Base-by-base conservation (phyloP, 1,140 invertebrate species). In the Zaprionus tsacasi region DNA sequence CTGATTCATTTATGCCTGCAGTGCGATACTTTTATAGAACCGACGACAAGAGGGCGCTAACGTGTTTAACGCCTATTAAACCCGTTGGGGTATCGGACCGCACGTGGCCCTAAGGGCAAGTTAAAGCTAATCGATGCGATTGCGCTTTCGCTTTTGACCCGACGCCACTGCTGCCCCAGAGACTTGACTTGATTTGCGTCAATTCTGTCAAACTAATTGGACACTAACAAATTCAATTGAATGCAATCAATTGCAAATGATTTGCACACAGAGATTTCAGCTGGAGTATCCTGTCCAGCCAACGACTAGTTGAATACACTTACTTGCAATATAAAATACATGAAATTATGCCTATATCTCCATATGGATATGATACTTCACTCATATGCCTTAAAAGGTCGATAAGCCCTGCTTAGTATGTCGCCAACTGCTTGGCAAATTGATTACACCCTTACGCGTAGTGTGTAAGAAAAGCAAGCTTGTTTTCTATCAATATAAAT, bases 221-320 rank as follows among this genome's bases (percentile, higher is more conserved):
- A 45, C 40, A 15, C 70, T 45, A 64, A 40, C 71, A 78, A 67
- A 70, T 68, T 79, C 56, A 86, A 81, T 85, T 55, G 68, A 81
- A 70, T 70, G 64, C 82, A 57, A 71, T 82, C 79, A 75, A 57
- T 63, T 52, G 50, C 60, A 75, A 86, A 78, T 81, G 82, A 85
- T 85, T 85, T 85, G 82, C 82, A 81, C 45, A 85, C 82, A 86
- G 21, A 38, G 82, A 85, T 85, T 75, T 76, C 64, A 7, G 48
- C n/a, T 13, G 12, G 11, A 43, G 68, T 15, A 21, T 2, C 5
- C 17, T 17, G 21, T 21, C 3, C 21, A 12, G 13, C 11, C 4
- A 12, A 50, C 3, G 45, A 50, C n/a, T 15, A 45, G 7, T 6
- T 15, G 8, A 12, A 50, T 50, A 21, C 17, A 25, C 45, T 50